phyloP scores from a whole-genome alignment of 2,797 vertebrate genomes.

The Hippopotamyrus pictus region DNA sequence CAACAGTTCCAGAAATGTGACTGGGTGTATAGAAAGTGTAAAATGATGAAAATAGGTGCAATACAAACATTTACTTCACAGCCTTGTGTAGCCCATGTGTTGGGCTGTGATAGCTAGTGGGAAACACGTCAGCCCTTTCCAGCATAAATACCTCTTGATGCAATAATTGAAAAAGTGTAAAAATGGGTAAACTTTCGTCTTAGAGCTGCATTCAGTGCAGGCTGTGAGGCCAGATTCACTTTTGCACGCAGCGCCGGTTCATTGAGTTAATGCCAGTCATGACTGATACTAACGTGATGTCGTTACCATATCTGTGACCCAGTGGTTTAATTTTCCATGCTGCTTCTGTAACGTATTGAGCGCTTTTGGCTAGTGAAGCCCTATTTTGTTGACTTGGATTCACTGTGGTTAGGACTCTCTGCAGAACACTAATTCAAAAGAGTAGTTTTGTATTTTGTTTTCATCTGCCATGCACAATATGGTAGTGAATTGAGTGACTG shows the following conservation, averaged over 20 bases:
- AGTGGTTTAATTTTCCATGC: neutral
- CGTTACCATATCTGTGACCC: neutral
- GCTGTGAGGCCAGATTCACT: neutral
- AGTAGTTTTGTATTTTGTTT: neutral
- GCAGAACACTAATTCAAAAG: neutral
- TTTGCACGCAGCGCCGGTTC: neutral
- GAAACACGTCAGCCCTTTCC: neutral
- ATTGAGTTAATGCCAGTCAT: neutral
- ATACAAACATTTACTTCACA: conserved; percentile 1
- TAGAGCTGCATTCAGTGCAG: neutral
- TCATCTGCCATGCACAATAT: neutral
- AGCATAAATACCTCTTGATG: conserved; percentile 2
- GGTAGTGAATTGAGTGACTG: neutral
- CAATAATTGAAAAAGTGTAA: conserved; percentile 1
- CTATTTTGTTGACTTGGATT: neutral
- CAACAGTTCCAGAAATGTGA: neutral
- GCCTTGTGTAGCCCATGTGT: neutral
- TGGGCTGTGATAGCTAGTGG: neutral
- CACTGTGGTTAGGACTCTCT: neutral
- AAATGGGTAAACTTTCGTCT: neutral
- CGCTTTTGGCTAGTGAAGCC: neutral
- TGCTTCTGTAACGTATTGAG: neutral
- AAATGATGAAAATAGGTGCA: neutral
- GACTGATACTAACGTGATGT: neutral
- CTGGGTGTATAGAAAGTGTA: neutral